phyloP scores from a whole-genome alignment of 2,797 vertebrate genomes.

The Erithacus rubecula region DNA sequence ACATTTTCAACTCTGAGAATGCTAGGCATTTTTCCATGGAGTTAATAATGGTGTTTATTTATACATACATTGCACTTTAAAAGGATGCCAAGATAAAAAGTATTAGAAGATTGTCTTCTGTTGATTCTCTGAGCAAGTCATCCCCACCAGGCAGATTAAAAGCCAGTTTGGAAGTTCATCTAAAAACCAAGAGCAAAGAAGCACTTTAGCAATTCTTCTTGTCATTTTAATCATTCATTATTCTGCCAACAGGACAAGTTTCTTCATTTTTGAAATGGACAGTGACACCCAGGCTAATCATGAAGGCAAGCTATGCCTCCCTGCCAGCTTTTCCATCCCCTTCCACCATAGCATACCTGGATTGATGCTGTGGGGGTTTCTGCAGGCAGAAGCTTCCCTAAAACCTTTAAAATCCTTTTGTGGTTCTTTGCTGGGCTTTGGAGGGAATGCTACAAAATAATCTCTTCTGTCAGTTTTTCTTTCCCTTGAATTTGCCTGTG shows the following conservation, averaged over 20 bases:
- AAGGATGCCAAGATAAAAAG: neutral
- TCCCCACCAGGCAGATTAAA: neutral
- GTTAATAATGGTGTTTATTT: neutral
- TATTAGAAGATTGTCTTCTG: neutral
- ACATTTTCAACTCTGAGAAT: neutral
- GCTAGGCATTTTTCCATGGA: neutral
- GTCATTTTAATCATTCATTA: neutral
- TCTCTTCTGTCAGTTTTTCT: neutral
- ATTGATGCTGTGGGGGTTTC: neutral
- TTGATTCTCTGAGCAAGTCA: neutral
- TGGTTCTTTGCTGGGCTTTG: neutral
- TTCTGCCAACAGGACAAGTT: neutral
- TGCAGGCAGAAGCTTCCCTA: neutral
- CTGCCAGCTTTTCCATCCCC: neutral
- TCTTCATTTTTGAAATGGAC: neutral
- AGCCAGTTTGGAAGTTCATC: neutral
- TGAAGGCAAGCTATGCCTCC: accelerated
- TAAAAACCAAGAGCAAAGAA: neutral
- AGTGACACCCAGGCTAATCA: neutral
- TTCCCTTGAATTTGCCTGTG: neutral
- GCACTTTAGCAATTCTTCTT: neutral
- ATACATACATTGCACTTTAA: neutral
- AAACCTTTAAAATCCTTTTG: neutral
- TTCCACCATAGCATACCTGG: neutral
- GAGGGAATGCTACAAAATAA: neutral